Evolutionary conservation across 37 sponge, comb jelly and placozoan genomes (phyloP).

Genomic region (Crambe crambe): DNA sequence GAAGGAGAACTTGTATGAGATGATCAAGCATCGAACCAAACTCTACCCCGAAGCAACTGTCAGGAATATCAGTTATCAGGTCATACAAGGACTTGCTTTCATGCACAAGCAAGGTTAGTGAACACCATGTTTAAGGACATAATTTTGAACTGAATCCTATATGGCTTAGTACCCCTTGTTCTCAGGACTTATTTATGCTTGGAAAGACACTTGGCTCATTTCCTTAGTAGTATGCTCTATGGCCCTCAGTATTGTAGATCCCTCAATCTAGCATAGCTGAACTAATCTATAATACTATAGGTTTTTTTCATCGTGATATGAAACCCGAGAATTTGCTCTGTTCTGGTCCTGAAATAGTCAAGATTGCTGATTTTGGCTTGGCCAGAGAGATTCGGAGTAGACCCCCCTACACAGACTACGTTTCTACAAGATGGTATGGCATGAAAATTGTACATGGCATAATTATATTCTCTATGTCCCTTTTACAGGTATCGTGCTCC

Average conservation of each 20-base stretch:
- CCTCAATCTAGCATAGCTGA: too few species aligned
- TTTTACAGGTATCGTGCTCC: conserved; percentile 91
- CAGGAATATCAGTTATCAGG: conserved; percentile 90
- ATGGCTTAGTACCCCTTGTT: too few species aligned
- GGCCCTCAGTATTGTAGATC: too few species aligned
- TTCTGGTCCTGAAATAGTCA: conserved; percentile 90
- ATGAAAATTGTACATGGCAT: neutral
- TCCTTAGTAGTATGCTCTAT: too few species aligned
- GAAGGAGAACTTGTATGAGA: conserved; percentile 91
- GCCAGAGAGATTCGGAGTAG: conserved; percentile 95
- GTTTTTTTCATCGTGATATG: conserved; percentile 96
- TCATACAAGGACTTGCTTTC: conserved; percentile 88
- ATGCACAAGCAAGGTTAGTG: conserved; percentile 95
- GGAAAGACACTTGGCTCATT: too few species aligned
- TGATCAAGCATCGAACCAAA: conserved; percentile 90
- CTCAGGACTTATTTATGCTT: too few species aligned
- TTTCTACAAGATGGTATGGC: conserved; percentile 92
- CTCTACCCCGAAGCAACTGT: conserved; percentile 84
- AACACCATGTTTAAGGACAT: too few species aligned
- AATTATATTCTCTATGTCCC: neutral
- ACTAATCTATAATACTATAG: too few species aligned
- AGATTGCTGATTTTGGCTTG: conserved; percentile 98
- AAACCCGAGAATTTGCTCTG: conserved; percentile 99
- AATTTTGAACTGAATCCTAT: too few species aligned
- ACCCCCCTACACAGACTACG: conserved; percentile 98